Conservation (phyloP, 1,140 invertebrate genomes). For the Macrotrachela quadricornifera region DNA sequence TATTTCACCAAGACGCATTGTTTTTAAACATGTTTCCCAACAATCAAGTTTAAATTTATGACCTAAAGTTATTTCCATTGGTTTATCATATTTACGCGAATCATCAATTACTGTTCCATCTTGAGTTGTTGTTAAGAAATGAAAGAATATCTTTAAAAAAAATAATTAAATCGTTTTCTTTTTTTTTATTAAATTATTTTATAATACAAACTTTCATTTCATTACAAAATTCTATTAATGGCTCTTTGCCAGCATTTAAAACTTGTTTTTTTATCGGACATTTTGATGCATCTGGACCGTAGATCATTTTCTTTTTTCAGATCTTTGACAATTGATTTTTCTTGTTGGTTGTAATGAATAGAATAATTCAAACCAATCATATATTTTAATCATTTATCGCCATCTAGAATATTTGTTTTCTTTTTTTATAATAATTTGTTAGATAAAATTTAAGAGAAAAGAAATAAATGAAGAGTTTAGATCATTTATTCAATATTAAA, state of each 20-base stretch:
- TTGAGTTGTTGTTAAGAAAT: constrained; percentile 12
- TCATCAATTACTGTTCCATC: constrained; percentile 57
- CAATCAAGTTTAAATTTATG: constrained; percentile 89
- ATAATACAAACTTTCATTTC: constrained; percentile 2
- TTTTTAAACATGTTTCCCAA: constrained; percentile 72
- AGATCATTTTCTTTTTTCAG: constrained; percentile 3
- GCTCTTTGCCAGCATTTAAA: constrained; percentile 2
- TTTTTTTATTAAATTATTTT: too few relatives aligned
- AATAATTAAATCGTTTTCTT: not conserved
- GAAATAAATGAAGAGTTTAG: too few relatives aligned
- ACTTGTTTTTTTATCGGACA: constrained; percentile 6
- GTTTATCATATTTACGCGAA: constrained; percentile 48
- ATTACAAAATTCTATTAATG: not conserved
- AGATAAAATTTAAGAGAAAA: too few relatives aligned
- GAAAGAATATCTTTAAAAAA: constrained; percentile 13
- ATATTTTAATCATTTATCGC: too few relatives aligned
- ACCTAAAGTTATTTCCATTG: constrained; percentile 73
- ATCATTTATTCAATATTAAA: too few relatives aligned
- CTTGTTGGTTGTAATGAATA: too few relatives aligned
- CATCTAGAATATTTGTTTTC: too few relatives aligned
- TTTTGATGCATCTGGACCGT: not conserved
- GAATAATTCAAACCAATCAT: too few relatives aligned
- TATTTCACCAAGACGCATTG: constrained; percentile 71
- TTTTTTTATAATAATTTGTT: too few relatives aligned
- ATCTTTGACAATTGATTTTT: not conserved